These are phyloP conservation scores for Caenorhabditis tropicalis DNA, from an alignment of 1,140 invertebrate genomes.

Conservation along the genomic window DNA sequence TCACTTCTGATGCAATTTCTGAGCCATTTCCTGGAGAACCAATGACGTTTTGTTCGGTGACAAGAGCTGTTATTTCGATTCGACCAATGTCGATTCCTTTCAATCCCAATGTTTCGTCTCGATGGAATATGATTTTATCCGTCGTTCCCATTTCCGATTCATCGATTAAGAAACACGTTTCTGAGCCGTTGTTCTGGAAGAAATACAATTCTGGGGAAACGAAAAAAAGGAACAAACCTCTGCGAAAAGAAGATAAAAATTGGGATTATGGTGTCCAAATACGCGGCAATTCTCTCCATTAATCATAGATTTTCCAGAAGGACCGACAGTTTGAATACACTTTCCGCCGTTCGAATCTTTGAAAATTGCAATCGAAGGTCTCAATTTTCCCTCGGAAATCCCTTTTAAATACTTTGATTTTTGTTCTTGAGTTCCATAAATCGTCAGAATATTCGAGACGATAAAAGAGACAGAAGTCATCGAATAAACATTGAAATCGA, in stretches of 20 bases:
- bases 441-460: conserved; percentile 87
- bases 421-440: conserved; percentile 84
- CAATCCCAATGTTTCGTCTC: conserved; percentile 46
- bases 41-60: conserved; percentile 37
- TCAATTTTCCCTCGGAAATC: conserved; percentile 7
- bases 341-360: neutral
- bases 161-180: conserved; percentile 41
- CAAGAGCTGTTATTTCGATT: neutral
- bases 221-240: neutral
- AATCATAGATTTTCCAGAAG: neutral
- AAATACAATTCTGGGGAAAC: neutral
- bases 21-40: conserved; percentile 3
- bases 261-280: conserved; percentile 27
- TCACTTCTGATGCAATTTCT: neutral
- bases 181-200: neutral
- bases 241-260: conserved; percentile 34
- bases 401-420: conserved; percentile 78
- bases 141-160: neutral
- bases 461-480: conserved; percentile 73
- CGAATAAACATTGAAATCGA: conserved; percentile 63
- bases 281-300: neutral
- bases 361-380: conserved; percentile 6
- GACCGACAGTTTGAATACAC: neutral
- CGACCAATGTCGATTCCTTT: conserved; percentile 38
- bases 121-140: conserved; percentile 35